phyloP scores from a whole-genome alignment of 2,888 invertebrate species.

The Thymelicus acteon region DNA sequence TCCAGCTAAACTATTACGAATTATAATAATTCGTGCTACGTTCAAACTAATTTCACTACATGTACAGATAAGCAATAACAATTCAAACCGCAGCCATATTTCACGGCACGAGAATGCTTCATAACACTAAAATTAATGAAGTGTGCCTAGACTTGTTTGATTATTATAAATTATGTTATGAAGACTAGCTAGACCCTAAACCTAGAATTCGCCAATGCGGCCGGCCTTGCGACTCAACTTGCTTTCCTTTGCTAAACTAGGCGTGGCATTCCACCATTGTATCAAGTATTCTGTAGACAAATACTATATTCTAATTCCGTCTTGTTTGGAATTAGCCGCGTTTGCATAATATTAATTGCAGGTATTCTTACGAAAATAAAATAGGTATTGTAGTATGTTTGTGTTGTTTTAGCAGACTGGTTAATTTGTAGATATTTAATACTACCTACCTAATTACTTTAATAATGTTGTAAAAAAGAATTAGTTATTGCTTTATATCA shows the following conservation, averaged over 20 bases:
- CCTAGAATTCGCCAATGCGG: conserved; percentile 33
- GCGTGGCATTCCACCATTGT: conserved; percentile 35
- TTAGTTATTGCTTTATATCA: too few species aligned
- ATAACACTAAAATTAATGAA: conserved; percentile 35
- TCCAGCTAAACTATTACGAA: background rate
- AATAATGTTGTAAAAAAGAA: too few species aligned
- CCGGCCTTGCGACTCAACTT: conserved; percentile 29
- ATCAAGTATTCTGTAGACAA: conserved; percentile 21
- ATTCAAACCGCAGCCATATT: conserved; percentile 21
- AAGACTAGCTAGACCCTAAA: conserved; percentile 36
- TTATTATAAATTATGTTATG: conserved; percentile 37
- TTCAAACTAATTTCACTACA: conserved; percentile 4
- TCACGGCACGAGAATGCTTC: conserved; percentile 24
- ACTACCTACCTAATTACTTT: too few species aligned
- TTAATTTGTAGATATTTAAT: too few species aligned
- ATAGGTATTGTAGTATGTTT: too few species aligned
- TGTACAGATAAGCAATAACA: conserved; percentile 27
- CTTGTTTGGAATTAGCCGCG: conserved; percentile 1
- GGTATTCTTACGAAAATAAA: background rate
- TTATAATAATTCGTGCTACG: background rate
- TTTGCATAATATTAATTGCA: conserved; percentile 3
- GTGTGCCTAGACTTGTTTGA: conserved; percentile 30
- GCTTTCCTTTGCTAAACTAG: conserved; percentile 34
- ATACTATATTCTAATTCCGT: conserved; percentile 22
- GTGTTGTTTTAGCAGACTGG: too few species aligned